These are phyloP conservation scores for Hirtodrosophila histrioides DNA, from an alignment of 2,888 invertebrate species.

Conservation along the genomic window DNA sequence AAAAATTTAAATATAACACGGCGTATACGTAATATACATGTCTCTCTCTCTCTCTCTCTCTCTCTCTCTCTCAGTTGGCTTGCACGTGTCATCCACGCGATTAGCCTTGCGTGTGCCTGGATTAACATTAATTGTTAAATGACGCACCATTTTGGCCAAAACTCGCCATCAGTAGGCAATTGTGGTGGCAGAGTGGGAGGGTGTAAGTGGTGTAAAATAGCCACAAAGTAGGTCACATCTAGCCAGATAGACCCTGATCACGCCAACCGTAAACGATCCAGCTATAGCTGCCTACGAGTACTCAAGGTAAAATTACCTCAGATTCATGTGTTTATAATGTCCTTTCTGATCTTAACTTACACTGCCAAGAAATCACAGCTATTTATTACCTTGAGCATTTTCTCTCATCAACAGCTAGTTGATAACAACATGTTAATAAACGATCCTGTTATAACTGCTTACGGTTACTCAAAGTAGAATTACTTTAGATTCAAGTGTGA, in stretches of 20 bases:
- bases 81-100: conserved; percentile 67
- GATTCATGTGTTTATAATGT: too few species aligned
- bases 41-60: background rate
- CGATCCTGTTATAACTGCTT: too few species aligned
- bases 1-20: conserved; percentile 10
- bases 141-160: conserved; percentile 70
- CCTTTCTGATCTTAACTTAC: too few species aligned
- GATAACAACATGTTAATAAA: too few species aligned
- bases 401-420: too few species aligned
- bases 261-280: too few species aligned
- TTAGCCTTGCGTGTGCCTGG: conserved; percentile 78
- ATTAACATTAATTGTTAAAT: conserved; percentile 79
- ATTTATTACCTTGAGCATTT: too few species aligned
- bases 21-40: conserved; percentile 20
- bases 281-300: too few species aligned
- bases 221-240: conserved; percentile 15
- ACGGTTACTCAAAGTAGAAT: too few species aligned
- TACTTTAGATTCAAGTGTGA: too few species aligned
- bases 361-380: too few species aligned
- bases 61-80: conserved; percentile 3
- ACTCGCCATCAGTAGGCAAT: background rate
- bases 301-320: too few species aligned
- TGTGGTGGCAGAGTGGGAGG: background rate
- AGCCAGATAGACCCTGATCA: conserved; percentile 67
- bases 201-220: conserved; percentile 2